Conservation (phyloP, 1,140 invertebrate genomes). For the Epicauta chinensis region DNA sequence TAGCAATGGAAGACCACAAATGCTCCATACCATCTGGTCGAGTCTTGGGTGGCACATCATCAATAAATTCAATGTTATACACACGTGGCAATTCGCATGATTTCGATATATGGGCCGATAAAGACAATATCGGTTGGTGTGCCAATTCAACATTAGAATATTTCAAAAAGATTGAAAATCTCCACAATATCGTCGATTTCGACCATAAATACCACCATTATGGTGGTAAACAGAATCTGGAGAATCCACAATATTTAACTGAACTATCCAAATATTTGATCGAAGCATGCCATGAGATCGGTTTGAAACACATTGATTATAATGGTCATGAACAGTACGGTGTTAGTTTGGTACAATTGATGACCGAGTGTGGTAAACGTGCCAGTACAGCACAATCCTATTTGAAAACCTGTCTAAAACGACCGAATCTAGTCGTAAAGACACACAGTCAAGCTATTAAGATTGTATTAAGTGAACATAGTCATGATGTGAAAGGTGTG, state of each 20-base stretch:
- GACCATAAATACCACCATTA: constrained; percentile 34
- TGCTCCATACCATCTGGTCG: constrained; percentile 56
- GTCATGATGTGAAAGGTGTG: constrained; percentile 55
- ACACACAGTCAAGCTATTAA: constrained; percentile 52
- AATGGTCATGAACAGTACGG: constrained; percentile 58
- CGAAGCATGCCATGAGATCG: constrained; percentile 53
- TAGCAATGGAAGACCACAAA: constrained; percentile 43
- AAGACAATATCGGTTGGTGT: constrained; percentile 75
- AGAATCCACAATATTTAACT: constrained; percentile 11
- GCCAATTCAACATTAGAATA: constrained; percentile 74
- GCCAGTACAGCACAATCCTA: constrained; percentile 51
- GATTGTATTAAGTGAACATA: constrained; percentile 52
- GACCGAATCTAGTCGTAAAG: constrained; percentile 60
- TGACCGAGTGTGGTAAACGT: constrained; percentile 47
- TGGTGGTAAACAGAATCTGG: constrained; percentile 11
- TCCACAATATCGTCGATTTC: constrained; percentile 44
- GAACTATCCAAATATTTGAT: constrained; percentile 42
- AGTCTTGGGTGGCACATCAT: constrained; percentile 65
- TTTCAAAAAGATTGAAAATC: constrained; percentile 70
- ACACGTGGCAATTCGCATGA: constrained; percentile 66
- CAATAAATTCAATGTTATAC: constrained; percentile 85
- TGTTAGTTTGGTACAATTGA: constrained; percentile 61
- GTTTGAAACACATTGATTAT: constrained; percentile 51
- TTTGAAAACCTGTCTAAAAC: constrained; percentile 46
- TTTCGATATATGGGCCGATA: constrained; percentile 58